Conservation (phyloP, 2,113 vertebrate species). For the Neogobius melanostomus region DNA sequence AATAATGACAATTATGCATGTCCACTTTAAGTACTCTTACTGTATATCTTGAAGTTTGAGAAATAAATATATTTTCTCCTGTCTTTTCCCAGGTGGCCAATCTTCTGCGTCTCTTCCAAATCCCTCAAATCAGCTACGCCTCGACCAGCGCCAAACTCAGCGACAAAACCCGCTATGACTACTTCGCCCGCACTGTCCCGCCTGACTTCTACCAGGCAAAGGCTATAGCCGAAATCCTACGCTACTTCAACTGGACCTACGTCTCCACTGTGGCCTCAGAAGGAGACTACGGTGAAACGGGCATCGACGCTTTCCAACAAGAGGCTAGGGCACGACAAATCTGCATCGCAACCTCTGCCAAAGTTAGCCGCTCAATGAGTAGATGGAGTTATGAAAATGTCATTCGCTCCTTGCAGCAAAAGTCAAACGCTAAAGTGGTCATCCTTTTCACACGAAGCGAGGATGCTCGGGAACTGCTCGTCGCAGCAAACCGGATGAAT, state of each 20-base stretch:
- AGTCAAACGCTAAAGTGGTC: constrained; percentile 91
- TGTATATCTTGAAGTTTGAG: not conserved
- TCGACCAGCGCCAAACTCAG: constrained; percentile 98
- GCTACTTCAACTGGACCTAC: constrained; percentile 99
- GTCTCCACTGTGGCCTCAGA: constrained; percentile 97
- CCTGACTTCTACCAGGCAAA: constrained; percentile 99
- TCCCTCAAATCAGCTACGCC: constrained; percentile 98
- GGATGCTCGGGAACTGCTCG: constrained; percentile 90
- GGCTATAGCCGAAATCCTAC: constrained; percentile 96
- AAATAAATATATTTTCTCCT: not conserved
- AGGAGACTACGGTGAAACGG: constrained; percentile 95
- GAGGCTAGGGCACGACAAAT: constrained; percentile 95
- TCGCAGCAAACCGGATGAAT: constrained; percentile 88
- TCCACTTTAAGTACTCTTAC: too few species aligned
- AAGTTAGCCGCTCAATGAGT: constrained; percentile 96
- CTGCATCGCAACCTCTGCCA: constrained; percentile 96
- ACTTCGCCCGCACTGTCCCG: constrained; percentile 94
- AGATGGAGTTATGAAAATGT: constrained; percentile 87
- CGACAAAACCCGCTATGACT: constrained; percentile 96
- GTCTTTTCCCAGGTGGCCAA: constrained; percentile 85
- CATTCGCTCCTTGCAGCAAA: constrained; percentile 90
- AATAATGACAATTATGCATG: too few species aligned
- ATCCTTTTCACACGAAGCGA: constrained; percentile 95
- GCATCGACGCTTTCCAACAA: constrained; percentile 95
- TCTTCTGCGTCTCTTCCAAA: constrained; percentile 94